Evolutionary conservation across 2,113 vertebrate genomes (phyloP).

Genomic region (Phasianus colchicus): DNA sequence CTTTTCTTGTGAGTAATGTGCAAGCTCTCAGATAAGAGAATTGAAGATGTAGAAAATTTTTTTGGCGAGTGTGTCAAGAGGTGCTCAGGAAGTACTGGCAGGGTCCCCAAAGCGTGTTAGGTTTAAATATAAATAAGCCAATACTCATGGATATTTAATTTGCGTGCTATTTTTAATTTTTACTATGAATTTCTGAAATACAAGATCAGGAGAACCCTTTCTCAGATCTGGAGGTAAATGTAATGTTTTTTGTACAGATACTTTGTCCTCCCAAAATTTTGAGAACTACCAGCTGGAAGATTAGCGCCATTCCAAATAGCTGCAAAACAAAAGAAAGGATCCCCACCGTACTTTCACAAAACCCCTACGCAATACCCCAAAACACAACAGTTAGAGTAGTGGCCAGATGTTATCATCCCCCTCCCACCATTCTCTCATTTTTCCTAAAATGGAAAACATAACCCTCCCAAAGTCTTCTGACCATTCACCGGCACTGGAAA

Average conservation of each 20-base stretch:
- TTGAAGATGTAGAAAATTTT: slow-evolving; percentile 19
- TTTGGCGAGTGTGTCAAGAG: background rate
- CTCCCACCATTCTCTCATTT: no score
- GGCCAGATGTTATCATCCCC: background rate
- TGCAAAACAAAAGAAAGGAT: background rate
- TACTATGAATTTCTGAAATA: background rate
- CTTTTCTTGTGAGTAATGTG: slow-evolving; percentile 14
- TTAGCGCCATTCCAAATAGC: background rate
- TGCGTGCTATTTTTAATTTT: background rate
- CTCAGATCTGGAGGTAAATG: background rate
- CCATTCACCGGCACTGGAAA: background rate
- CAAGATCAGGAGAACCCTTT: background rate
- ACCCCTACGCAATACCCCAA: background rate
- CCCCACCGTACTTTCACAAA: background rate
- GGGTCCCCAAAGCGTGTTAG: background rate
- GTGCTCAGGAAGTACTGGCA: background rate
- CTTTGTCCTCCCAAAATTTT: background rate
- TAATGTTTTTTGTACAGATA: background rate
- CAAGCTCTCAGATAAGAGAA: background rate
- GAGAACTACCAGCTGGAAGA: background rate
- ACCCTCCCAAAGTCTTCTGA: background rate
- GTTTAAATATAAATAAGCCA: background rate
- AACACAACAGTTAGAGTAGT: background rate
- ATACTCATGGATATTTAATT: background rate
- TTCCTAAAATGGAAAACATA: background rate